Base-by-base conservation (phyloP, 2,888 invertebrate genomes). In the Lepeophtheirus nordmannii region DNA sequence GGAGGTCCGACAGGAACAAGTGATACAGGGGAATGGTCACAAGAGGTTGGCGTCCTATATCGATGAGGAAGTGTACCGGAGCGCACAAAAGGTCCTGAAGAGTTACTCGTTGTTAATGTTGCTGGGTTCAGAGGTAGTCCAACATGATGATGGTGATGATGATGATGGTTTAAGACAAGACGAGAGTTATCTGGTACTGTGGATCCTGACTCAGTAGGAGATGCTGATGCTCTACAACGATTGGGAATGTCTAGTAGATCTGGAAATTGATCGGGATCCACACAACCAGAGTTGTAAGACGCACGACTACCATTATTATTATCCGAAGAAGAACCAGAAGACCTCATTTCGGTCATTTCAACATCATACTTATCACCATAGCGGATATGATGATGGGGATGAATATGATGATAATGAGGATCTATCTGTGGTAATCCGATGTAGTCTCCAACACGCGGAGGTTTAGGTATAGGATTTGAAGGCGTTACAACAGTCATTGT, bases 231-330 rank as follows among this genome's bases (percentile, higher is more conserved):
- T 2, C 67, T 40, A 20, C 61, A 39, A 70, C 83, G 80, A 0
- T 84, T 80, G 5, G 85, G 83, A 74, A 89, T 89, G 1, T 89
- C 87, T 70, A 89, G 77, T 68, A 89, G 78, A 75, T 89, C 89
- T 58, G 89, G 89, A 75, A 87, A 88, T 73, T 87, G 83, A 68
- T 84, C 82, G 61, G 82, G 78, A 72, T 69, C 69, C 17, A 22
- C 60, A 22, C 17, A 17, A 14, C 22, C 60, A 14, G 60, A 46
- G 53, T 46, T 38, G 30, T 37, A 60, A 23, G 60, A 60, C n/a
- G 57, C 20, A 11, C 57, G 57, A 60, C 60, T 60, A 60, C 30
- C 38, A 37, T 60, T 62, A 40, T 38, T 39, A 40, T 39, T 62
- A 17, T 39, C 39, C 41, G 62, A 38, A 20, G 39, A 40, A 20